A percentile compares a stretch with the other conserved stretches of the same genome.
Conservation (phyloP, 2,797 vertebrate species). For the Toxotes lorentzi region DNA sequence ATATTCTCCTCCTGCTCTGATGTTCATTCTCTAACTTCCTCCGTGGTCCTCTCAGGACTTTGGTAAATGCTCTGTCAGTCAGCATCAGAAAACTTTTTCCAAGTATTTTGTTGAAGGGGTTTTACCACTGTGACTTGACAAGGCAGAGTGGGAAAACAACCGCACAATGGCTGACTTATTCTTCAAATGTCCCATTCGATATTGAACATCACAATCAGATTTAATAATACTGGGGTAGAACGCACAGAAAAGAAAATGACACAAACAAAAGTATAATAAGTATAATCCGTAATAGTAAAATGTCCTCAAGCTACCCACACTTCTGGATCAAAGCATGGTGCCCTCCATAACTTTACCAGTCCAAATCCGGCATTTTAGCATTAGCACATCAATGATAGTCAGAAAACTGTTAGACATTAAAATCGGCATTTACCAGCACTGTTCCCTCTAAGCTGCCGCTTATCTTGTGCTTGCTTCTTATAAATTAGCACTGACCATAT, state of each 20-base stretch:
- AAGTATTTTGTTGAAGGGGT: conserved; percentile 8
- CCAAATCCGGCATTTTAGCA: neutral
- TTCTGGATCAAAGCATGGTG: no score
- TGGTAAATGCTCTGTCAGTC: conserved; percentile 41
- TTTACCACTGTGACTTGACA: conserved; percentile 37
- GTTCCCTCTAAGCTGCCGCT: neutral
- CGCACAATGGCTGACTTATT: conserved; percentile 9
- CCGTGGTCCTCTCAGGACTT: neutral
- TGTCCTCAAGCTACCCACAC: neutral
- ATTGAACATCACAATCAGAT: neutral
- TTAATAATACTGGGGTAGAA: neutral
- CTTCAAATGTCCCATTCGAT: neutral
- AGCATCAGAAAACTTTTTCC: conserved; percentile 20
- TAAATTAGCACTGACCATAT: neutral
- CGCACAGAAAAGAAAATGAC: neutral
- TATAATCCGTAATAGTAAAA: no score
- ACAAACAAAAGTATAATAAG: neutral
- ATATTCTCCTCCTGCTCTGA: neutral
- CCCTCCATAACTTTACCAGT: neutral
- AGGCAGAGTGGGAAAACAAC: conserved; percentile 11
- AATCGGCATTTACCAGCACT: no score
- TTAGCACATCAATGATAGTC: neutral
- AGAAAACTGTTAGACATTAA: neutral
- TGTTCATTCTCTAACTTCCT: conserved; percentile 19
- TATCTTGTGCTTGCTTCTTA: neutral